Evolutionary conservation across 2,113 vertebrate species (phyloP), one percentile per base, ranked within the genome.

Genomic region (Mixornis gularis): DNA sequence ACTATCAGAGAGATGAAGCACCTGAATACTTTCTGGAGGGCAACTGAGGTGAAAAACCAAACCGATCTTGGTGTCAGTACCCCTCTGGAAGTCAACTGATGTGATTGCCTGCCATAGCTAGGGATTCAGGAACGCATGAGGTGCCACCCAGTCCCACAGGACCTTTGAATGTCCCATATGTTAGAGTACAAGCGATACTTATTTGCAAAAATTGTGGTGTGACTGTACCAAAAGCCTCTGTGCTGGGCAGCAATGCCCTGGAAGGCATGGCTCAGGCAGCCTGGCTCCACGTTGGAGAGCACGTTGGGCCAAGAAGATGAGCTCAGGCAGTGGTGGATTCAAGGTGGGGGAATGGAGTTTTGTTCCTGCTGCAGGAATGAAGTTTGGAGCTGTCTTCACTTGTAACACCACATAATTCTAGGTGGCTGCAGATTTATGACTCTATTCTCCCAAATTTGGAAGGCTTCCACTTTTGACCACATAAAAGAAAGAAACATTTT

Each of bases 331-430:
- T 2, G 0, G 40, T 19, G 21, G 19, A 48, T 63, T 76, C 5
- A 19, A 77, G 74, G 66, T 58, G 36, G 38, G 34, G n/a, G 49
- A 87, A 85, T 5, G 0, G 5, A 68, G 55, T 82, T 89, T 87
- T 79, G 24, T 24, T 91, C 71, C 85, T 76, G 51, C 24, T 91
- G 22, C 49, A 85, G 60, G 59, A 94, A 85, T 10, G 3, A 95
- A 89, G 48, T 78, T 87, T 93, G 82, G 87, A 96, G 87, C 64
- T 92, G 91, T 95, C 94, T 85, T 92, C 89, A 87, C 92, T 93
- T 93, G 89, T 87, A 95, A 77, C 94, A 93, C 92, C 85, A 92
- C 79, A 85, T 94, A 96, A 91, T 87, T 95, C 81, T 87, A 95
- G 81, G 82, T 89, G 89, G 91, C 81, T 95, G 64, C 79, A 83